phyloP scores from a whole-genome alignment of 2,113 vertebrate species.

The human region DNA sequence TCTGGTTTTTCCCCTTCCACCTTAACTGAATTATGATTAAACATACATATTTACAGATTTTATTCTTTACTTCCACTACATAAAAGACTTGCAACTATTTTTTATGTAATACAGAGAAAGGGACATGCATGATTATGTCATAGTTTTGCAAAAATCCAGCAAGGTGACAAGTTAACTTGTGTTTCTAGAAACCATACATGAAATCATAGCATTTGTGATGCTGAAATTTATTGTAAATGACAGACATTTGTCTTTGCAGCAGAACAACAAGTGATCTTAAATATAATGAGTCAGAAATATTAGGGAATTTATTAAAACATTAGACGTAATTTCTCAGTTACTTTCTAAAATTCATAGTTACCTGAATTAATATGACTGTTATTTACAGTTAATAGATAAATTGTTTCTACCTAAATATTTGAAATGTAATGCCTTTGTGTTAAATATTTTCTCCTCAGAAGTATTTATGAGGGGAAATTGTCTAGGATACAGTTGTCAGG shows the following conservation, averaged over 20 bases:
- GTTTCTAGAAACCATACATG: background rate
- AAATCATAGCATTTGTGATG: background rate
- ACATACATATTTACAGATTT: background rate
- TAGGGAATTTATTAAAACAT: background rate
- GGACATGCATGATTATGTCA: background rate
- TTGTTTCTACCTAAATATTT: slow-evolving; percentile 1
- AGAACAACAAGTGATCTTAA: background rate
- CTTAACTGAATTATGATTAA: background rate
- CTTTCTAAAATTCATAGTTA: background rate
- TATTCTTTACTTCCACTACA: background rate
- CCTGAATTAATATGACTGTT: background rate
- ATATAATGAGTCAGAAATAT: background rate
- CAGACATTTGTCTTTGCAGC: background rate
- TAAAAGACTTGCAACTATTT: background rate
- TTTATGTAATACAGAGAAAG: background rate
- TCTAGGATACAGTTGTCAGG: background rate
- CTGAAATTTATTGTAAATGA: background rate
- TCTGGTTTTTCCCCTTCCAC: background rate
- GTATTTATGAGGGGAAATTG: background rate
- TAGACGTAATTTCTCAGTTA: background rate
- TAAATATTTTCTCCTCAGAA: slow-evolving; percentile 5
- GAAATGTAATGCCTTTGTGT: background rate
- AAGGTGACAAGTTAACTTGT: background rate
- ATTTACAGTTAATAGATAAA: background rate
- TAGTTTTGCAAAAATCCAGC: background rate